These are phyloP conservation scores for Hormaphis cornu DNA, from an alignment of 1,140 invertebrate species.

Conservation along the genomic window DNA sequence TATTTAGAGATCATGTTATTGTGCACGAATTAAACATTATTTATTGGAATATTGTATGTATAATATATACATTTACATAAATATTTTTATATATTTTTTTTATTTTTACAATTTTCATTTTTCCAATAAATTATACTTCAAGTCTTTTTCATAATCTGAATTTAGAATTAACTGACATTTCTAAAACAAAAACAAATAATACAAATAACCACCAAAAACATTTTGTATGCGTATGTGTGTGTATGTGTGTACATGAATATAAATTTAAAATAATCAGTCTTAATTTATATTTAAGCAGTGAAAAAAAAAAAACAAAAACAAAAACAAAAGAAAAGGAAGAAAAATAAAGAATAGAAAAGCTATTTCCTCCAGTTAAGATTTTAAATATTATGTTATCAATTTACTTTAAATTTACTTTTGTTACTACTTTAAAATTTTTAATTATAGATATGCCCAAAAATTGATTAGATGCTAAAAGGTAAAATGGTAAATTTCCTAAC, in stretches of 20 bases:
- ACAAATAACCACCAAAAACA: constrained; percentile 19
- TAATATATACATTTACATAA: constrained; percentile 17
- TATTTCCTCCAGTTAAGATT: constrained; percentile 11
- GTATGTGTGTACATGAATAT: constrained; percentile 23
- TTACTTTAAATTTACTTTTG: not conserved
- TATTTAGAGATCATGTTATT: constrained; percentile 29
- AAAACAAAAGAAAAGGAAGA: too few relatives aligned
- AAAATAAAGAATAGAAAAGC: not conserved
- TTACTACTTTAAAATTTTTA: constrained; percentile 1
- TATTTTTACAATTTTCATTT: constrained; percentile 18
- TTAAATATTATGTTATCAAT: not conserved
- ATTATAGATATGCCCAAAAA: constrained; percentile 25
- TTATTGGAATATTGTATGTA: constrained; percentile 29
- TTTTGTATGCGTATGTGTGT: constrained; percentile 21
- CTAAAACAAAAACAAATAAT: constrained; percentile 20
- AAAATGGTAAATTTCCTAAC: constrained; percentile 22
- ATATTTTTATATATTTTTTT: not conserved
- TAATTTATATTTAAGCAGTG: constrained; percentile 26
- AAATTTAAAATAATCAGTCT: constrained; percentile 30
- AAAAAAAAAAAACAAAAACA: constrained; percentile 9
- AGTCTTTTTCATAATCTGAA: constrained; percentile 24
- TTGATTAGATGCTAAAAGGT: constrained; percentile 29
- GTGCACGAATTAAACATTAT: constrained; percentile 24
- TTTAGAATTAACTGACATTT: constrained; percentile 28
- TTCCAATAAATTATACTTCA: constrained; percentile 28